phyloP scores from a whole-genome alignment of 2,113 vertebrate species.

The Bettongia penicillata region DNA sequence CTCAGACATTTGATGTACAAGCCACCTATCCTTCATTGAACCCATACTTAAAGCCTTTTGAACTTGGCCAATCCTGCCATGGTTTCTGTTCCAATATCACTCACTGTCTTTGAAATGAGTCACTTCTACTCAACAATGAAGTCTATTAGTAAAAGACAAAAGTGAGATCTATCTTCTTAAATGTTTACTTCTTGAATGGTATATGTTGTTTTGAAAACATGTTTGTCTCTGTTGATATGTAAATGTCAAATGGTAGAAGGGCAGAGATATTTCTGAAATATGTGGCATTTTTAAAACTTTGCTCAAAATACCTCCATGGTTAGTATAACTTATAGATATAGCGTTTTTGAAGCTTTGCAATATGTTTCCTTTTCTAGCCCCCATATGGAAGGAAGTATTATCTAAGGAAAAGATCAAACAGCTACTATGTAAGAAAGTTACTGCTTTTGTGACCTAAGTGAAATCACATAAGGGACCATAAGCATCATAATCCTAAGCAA shows the following conservation, averaged over 20 bases:
- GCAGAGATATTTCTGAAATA: not conserved
- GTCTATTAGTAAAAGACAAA: not conserved
- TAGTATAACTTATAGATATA: not conserved
- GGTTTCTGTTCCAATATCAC: not conserved
- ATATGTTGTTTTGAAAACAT: slow-evolving; percentile 33
- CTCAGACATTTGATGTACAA: not conserved
- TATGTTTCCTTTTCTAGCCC: not conserved
- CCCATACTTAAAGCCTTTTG: not conserved
- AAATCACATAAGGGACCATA: not conserved
- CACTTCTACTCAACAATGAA: not conserved
- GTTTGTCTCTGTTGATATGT: slow-evolving; percentile 32
- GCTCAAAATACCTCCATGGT: not conserved
- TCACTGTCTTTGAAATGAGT: not conserved
- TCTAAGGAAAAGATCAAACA: not conserved
- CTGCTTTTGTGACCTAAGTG: not conserved
- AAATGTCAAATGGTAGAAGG: slow-evolving; percentile 5
- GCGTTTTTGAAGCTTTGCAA: not conserved
- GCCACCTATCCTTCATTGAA: not conserved
- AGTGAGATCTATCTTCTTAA: slow-evolving; percentile 6
- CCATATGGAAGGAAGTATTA: not conserved
- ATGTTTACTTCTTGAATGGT: slow-evolving; percentile 5
- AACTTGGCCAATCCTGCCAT: not conserved
- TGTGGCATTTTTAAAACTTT: slow-evolving; percentile 11
- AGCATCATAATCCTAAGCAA: not conserved
- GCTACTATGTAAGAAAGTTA: not conserved